Base-by-base conservation (phyloP, 1,140 invertebrate species). In the Euwallacea similis region DNA sequence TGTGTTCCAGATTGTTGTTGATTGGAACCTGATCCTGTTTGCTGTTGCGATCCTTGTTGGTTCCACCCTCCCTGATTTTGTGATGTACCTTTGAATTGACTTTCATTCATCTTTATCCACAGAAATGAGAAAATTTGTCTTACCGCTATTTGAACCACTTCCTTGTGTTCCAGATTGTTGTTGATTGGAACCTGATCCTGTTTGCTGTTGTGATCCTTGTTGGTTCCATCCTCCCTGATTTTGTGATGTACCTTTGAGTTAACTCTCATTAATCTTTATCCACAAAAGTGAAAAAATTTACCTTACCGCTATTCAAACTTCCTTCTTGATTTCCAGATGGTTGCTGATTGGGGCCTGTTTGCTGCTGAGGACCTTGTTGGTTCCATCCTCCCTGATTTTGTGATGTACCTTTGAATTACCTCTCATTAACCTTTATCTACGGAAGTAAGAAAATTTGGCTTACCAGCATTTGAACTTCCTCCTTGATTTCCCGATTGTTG, bases 331-430 rank as follows among this genome's bases (percentile, higher is more conserved):
- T 58, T 42, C 54, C 33, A 46, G 46, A 50, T n/a, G 44, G 69
- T 15, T 73, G 61, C n/a, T 46, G 33, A 15, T 60, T 16, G 54
- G 55, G 15, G 44, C 67, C 67, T 0, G 70, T 59, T 71, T 71
- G 55, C 10, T 74, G 44, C 6, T 7, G 42, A 10, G 33, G n/a
- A 15, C 43, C 53, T 59, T 69, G 66, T 73, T 61, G 68, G 60
- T 33, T 68, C 21, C 46, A 50, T 11, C 46, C 13, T 10, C 46
- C 46, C 13, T 50, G 46, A 13, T 50, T 50, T 13, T 50, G 46
- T 50, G 46, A 50, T 50, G 46, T 11, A 50, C 46, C 46, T 50
- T 10, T 15, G 62, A 53, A 47, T 74, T 71, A 13, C 44, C 66
- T 41, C 11, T 61, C 43, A 42, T 54, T 9, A 16, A 2, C 42